These are phyloP conservation scores for Ciconia nigra DNA, from an alignment of 2,797 vertebrate species.

Conservation along the genomic window DNA sequence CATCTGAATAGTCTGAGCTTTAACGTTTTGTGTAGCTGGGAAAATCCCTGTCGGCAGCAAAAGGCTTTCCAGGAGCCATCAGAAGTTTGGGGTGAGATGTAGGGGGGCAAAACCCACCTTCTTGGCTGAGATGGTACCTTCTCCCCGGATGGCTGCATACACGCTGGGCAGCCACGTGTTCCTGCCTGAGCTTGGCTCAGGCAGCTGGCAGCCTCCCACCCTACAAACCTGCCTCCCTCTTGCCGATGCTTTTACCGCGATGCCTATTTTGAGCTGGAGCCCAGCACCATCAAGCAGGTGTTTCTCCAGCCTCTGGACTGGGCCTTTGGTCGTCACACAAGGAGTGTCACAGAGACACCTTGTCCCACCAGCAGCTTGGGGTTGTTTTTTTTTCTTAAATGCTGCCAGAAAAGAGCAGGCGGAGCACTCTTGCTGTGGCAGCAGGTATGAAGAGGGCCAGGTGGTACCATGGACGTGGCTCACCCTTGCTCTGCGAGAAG, in stretches of 20 bases:
- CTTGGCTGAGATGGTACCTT: neutral
- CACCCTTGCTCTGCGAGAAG: neutral
- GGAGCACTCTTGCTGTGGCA: neutral
- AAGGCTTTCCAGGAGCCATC: neutral
- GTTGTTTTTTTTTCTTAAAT: neutral
- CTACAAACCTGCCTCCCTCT: neutral
- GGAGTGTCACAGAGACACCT: fast-evolving
- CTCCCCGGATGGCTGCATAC: neutral
- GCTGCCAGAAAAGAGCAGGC: neutral
- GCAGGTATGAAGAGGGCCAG: neutral
- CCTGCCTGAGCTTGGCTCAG: neutral
- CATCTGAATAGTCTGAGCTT: neutral
- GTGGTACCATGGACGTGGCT: neutral
- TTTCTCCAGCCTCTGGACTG: neutral
- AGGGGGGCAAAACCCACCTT: neutral
- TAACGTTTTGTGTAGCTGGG: neutral
- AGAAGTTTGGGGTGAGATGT: neutral
- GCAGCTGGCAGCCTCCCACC: neutral
- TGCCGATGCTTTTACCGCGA: neutral
- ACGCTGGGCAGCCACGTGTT: neutral
- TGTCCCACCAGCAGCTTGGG: neutral
- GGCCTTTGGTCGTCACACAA: neutral
- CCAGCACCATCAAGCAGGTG: neutral
- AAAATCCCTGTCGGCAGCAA: neutral
- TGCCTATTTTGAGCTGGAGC: neutral